Percentiles rank a stretch among this genome's conserved stretches.
Evolutionary conservation across 1,140 invertebrate genomes (phyloP).

Genomic region (Polyergus mexicanus): DNA sequence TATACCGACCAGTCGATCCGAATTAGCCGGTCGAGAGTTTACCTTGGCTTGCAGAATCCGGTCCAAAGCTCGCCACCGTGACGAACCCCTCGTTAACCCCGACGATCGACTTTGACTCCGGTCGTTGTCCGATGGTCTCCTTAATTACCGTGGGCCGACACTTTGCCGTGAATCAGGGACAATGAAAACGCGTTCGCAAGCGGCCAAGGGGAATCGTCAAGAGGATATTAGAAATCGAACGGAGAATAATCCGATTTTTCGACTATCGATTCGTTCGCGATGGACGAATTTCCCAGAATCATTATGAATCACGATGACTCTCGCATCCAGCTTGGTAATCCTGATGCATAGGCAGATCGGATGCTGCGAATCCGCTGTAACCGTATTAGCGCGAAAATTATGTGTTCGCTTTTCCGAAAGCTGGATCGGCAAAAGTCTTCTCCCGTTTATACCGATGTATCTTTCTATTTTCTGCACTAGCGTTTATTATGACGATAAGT

Average conservation of each 20-base stretch:
- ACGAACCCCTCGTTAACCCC: conserved; percentile 80
- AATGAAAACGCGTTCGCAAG: conserved; percentile 28
- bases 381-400: conserved; percentile 45
- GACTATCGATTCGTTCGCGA: conserved; percentile 2
- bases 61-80: conserved; percentile 70
- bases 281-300: conserved; percentile 19
- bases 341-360: conserved; percentile 44
- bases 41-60: conserved; percentile 76
- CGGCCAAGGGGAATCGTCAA: conserved; percentile 29
- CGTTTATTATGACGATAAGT: background rate
- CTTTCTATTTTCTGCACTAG: background rate
- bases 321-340: conserved; percentile 39
- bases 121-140: conserved; percentile 66
- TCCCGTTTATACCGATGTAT: background rate
- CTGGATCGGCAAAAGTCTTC: background rate
- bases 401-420: conserved; percentile 20
- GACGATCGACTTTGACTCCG: conserved; percentile 72
- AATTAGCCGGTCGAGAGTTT: conserved; percentile 74
- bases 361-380: conserved; percentile 22
- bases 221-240: conserved; percentile 36
- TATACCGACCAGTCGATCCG: conserved; percentile 54
- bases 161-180: conserved; percentile 10
- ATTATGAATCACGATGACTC: conserved; percentile 47
- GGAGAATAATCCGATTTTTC: conserved; percentile 15
- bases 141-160: conserved; percentile 75